Conservation (phyloP, 2,113 vertebrate genomes). For the Axis porcinus region DNA sequence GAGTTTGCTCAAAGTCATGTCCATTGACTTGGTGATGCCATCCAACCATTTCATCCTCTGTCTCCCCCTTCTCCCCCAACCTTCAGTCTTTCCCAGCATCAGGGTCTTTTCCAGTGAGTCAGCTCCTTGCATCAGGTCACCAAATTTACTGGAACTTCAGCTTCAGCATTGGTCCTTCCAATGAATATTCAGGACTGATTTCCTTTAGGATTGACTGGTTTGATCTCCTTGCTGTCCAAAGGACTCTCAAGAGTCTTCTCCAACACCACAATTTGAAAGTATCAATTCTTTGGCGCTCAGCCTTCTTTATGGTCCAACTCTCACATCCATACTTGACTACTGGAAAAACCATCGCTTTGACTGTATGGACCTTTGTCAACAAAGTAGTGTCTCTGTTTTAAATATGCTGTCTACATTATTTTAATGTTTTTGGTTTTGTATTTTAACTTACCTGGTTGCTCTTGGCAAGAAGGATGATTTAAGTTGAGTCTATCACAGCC, state of each 20-base stretch:
- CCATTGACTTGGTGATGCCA: not conserved
- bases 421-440: not conserved
- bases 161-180: not conserved
- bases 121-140: not conserved
- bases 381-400: not conserved
- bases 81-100: not conserved
- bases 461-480: conserved; percentile 1
- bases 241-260: not conserved
- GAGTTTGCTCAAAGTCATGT: not conserved
- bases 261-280: not conserved
- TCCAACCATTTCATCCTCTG: not conserved
- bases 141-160: not conserved
- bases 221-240: not conserved
- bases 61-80: not conserved
- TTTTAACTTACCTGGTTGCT: not conserved
- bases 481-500: not conserved
- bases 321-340: not conserved
- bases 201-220: not conserved
- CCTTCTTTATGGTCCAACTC: not conserved
- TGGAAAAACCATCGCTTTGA: not conserved
- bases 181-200: not conserved
- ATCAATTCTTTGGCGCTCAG: not conserved
- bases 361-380: not conserved
- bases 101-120: not conserved
- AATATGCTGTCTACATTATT: not conserved